A percentile compares a stretch with the other conserved stretches of the same genome.
Conservation (phyloP, 2,888 invertebrate species). For the Lacanobia wlatinum region DNA sequence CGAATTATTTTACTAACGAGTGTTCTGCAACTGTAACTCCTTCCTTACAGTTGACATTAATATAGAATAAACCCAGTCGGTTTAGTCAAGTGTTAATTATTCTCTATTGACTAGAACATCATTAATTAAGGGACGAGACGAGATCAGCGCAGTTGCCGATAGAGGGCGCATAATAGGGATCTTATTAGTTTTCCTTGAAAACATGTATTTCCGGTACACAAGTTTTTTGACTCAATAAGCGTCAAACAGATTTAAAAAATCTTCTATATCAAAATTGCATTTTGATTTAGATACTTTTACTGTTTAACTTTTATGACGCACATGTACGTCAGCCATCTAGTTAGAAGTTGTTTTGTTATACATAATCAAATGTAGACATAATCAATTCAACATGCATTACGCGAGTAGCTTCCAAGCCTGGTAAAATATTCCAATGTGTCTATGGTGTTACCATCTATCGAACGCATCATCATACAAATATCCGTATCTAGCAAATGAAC, state of each 20-base stretch:
- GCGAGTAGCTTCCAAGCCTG: slow-evolving; percentile 10
- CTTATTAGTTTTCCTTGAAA: not conserved
- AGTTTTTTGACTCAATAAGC: not conserved
- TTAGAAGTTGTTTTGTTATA: not conserved
- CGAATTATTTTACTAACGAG: not conserved
- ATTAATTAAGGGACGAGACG: not conserved
- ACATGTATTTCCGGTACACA: not conserved
- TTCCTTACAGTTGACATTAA: too few relatives aligned
- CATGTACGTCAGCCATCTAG: not conserved
- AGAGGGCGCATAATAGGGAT: not conserved
- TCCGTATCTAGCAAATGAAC: slow-evolving; percentile 55
- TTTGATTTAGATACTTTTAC: too few relatives aligned
- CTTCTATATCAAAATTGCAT: too few relatives aligned
- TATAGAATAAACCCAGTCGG: too few relatives aligned
- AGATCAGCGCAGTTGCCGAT: not conserved
- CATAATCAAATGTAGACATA: too few relatives aligned
- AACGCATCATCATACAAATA: slow-evolving; percentile 45
- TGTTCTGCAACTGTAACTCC: not conserved
- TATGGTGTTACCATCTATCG: slow-evolving; percentile 13
- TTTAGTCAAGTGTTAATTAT: not conserved
- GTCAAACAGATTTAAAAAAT: too few relatives aligned
- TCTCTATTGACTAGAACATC: not conserved
- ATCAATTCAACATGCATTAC: slow-evolving; percentile 28
- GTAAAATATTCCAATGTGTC: slow-evolving; percentile 12
- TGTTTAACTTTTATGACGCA: too few relatives aligned